phyloP scores from a whole-genome alignment of 2,888 invertebrate species.

The Chouioia cunea region DNA sequence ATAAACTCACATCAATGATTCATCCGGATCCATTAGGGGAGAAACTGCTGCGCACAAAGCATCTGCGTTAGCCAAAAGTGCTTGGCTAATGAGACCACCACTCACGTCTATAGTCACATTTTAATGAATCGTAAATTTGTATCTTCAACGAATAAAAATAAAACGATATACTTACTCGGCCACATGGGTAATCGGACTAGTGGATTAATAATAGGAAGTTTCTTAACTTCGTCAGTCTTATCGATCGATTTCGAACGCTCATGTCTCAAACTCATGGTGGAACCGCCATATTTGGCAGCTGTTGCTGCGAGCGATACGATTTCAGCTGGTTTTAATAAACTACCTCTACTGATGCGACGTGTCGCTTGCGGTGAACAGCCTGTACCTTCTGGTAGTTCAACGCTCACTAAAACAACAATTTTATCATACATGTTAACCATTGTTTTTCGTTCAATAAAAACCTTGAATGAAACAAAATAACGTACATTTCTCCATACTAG shows the following conservation, averaged over 20 bases:
- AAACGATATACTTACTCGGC: conserved; percentile 76
- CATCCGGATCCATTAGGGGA: conserved; percentile 93
- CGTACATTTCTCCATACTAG: conserved; percentile 68
- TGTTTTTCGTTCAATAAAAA: background rate
- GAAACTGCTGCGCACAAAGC: conserved; percentile 97
- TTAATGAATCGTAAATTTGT: conserved; percentile 6
- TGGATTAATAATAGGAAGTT: conserved; percentile 91
- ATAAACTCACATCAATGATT: conserved; percentile 76
- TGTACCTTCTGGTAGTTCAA: conserved; percentile 68
- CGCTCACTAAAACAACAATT: conserved; percentile 62
- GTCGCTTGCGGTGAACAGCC: conserved; percentile 88
- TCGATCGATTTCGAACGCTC: conserved; percentile 71
- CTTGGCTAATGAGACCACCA: conserved; percentile 93
- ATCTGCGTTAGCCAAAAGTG: conserved; percentile 94
- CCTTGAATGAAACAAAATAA: conserved; percentile 17
- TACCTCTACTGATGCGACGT: conserved; percentile 91
- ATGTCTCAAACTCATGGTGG: conserved; percentile 61
- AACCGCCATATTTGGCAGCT: conserved; percentile 70
- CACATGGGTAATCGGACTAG: conserved; percentile 88
- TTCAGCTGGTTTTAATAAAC: conserved; percentile 83
- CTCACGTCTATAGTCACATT: conserved; percentile 72
- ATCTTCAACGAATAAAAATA: background rate
- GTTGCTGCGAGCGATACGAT: conserved; percentile 73
- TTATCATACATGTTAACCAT: conserved; percentile 1
- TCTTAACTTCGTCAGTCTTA: conserved; percentile 72